phyloP scores from a whole-genome alignment of 2,113 vertebrate genomes.

The Heterochromis multidens region DNA sequence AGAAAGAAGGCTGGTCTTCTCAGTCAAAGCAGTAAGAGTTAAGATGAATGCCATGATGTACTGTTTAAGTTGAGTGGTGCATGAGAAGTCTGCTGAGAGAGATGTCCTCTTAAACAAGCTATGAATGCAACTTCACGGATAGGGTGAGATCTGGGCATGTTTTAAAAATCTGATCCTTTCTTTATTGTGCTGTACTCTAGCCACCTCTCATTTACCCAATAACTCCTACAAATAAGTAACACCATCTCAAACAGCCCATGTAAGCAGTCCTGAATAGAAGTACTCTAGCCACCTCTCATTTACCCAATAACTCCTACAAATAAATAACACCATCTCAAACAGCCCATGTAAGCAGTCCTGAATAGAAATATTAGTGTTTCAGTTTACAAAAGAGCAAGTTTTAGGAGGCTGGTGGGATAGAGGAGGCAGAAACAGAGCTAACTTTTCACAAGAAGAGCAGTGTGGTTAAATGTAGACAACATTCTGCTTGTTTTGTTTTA shows the following conservation, averaged over 20 bases:
- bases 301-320: neutral
- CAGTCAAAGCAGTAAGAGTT: neutral
- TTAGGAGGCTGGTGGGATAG: neutral
- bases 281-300: neutral
- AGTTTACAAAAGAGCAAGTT: neutral
- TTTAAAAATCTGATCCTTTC: neutral
- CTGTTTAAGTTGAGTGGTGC: neutral
- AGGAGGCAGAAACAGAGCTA: neutral
- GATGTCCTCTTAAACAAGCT: neutral
- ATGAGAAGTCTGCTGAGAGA: neutral
- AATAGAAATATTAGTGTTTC: neutral
- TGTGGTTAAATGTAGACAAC: neutral
- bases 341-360: neutral
- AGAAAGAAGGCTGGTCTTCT: slow-evolving; percentile 11
- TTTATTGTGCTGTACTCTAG: neutral
- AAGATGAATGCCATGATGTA: neutral
- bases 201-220: neutral
- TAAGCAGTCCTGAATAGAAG: neutral
- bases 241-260: neutral
- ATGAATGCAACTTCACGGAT: neutral
- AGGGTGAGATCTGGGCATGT: neutral
- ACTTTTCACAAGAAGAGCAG: neutral
- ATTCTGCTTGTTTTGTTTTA: neutral
- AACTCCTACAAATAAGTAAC: neutral
- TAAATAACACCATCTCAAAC: neutral